Percentiles rank a stretch among this genome's conserved stretches.
phyloP scores from a whole-genome alignment of 2,888 invertebrate species.

The Geophilus truncorum region DNA sequence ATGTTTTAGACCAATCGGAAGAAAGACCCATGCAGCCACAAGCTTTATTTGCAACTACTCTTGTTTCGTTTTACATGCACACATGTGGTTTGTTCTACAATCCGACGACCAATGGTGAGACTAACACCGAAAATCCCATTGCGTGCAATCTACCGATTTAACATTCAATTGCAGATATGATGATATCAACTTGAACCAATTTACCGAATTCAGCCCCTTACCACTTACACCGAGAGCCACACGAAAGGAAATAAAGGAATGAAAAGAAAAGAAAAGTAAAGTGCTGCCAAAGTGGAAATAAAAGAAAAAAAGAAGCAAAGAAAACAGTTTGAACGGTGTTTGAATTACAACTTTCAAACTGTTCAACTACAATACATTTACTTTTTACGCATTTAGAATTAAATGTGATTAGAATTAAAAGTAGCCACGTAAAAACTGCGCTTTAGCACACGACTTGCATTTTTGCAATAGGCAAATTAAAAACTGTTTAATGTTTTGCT shows the following conservation, averaged over 20 bases:
- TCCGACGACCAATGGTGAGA: neutral
- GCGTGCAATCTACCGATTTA: neutral
- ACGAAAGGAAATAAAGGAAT: neutral
- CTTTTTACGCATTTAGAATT: neutral
- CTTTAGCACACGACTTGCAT: neutral
- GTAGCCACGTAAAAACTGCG: neutral
- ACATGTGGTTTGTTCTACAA: neutral
- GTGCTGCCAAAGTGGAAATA: neutral
- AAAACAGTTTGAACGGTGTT: too few species aligned
- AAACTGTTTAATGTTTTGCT: neutral
- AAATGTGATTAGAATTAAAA: too few species aligned
- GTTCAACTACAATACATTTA: neutral
- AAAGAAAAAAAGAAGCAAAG: too few species aligned
- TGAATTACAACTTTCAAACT: neutral
- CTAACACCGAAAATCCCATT: neutral
- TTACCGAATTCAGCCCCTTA: neutral
- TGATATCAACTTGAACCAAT: neutral
- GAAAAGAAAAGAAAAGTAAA: neutral
- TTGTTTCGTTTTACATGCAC: neutral
- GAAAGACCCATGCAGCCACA: constrained; percentile 7
- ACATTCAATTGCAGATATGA: neutral
- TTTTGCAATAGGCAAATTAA: neutral
- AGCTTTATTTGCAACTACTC: constrained; percentile 2
- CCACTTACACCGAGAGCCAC: neutral
- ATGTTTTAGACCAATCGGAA: neutral